Evolutionary conservation across 2,113 vertebrate genomes (phyloP).

Genomic region (Fregata magnificens): DNA sequence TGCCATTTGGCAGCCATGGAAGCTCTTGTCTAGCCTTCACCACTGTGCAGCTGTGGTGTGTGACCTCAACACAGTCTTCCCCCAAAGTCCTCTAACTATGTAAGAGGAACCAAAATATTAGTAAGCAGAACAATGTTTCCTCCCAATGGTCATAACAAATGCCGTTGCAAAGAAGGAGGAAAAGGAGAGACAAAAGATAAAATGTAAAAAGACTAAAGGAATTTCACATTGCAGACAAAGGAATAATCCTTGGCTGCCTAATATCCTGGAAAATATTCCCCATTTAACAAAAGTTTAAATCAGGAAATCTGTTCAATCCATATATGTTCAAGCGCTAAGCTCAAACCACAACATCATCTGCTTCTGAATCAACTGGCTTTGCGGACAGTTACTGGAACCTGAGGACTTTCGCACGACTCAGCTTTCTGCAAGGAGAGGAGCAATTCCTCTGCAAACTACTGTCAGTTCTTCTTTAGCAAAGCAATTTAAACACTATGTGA

Average conservation of each 20-base stretch:
- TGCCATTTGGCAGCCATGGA: neutral
- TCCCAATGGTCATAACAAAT: neutral
- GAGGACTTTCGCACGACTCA: neutral
- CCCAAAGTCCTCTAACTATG: neutral
- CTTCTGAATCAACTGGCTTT: neutral
- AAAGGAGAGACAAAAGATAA: conserved; percentile 14
- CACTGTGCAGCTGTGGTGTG: neutral
- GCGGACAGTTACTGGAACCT: neutral
- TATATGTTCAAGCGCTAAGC: neutral
- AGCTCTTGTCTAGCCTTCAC: neutral
- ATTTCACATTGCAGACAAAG: conserved; percentile 5
- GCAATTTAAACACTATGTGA: neutral
- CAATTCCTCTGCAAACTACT: neutral
- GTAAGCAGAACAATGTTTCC: conserved; percentile 14
- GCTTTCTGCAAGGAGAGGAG: neutral
- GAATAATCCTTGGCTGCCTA: neutral
- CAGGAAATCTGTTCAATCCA: neutral
- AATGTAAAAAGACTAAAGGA: neutral
- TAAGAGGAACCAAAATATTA: conserved; percentile 26
- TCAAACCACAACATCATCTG: neutral
- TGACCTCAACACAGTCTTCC: neutral
- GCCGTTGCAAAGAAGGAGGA: neutral
- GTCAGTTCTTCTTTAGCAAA: neutral
- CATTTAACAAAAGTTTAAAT: neutral
- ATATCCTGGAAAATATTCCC: neutral